Conservation (phyloP, 2,797 vertebrate genomes). For the Periparus ater region DNA sequence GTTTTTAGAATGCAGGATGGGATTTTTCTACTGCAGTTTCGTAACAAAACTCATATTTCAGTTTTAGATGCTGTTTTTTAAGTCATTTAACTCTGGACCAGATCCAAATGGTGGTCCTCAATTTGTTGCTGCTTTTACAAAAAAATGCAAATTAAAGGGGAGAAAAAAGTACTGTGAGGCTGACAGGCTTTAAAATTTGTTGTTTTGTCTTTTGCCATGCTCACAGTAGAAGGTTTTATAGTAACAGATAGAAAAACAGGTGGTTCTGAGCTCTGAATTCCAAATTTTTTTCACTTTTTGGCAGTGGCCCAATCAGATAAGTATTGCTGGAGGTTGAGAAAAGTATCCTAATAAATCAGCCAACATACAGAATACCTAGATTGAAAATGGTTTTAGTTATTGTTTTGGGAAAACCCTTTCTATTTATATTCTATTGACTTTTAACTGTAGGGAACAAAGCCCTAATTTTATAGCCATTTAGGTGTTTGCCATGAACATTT, state of each 20-base stretch:
- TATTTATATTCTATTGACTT: neutral
- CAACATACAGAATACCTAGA: neutral
- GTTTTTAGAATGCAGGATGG: neutral
- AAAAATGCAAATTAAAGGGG: neutral
- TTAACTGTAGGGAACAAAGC: neutral
- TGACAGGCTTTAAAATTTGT: neutral
- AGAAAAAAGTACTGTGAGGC: neutral
- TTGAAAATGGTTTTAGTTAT: neutral
- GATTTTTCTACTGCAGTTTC: neutral
- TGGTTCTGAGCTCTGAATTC: neutral
- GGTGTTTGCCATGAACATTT: neutral
- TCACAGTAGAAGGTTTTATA: neutral
- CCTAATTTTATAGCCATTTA: neutral
- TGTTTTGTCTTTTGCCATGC: neutral
- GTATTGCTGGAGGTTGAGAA: neutral
- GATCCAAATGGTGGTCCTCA: neutral
- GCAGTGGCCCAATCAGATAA: neutral
- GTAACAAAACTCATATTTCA: neutral
- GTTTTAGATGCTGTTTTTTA: neutral
- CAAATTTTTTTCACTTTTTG: neutral
- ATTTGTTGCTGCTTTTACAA: neutral
- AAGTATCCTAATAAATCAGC: neutral
- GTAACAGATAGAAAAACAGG: neutral
- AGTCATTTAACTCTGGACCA: neutral
- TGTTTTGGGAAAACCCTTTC: neutral